Evolutionary conservation across 2,888 invertebrate species (phyloP).

Genomic region (Mimas tiliae): DNA sequence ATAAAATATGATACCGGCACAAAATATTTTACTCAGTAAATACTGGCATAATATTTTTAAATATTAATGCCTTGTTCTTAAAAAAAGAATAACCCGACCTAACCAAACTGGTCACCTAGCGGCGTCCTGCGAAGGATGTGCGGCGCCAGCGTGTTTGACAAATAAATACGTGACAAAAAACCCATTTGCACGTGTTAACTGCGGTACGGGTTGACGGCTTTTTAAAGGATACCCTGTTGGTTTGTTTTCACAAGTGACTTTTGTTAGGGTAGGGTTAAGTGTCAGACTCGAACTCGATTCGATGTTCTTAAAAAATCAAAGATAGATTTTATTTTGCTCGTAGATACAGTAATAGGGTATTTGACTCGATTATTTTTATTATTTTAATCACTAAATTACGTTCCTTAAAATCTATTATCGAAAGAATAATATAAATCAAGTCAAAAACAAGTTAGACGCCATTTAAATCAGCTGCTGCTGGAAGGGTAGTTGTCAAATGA

Average conservation of each 20-base stretch:
- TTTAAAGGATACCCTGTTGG: conserved; percentile 22
- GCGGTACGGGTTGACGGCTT: conserved; percentile 15
- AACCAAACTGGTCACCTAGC: conserved; percentile 12
- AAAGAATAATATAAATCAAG: too few relatives aligned
- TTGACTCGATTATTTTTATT: too few relatives aligned
- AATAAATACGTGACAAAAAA: conserved; percentile 32
- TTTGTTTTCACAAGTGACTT: conserved; percentile 26
- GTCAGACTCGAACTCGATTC: not conserved
- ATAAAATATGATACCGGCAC: not conserved
- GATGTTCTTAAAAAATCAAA: not conserved
- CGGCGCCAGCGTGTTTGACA: conserved; percentile 30
- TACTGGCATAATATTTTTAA: not conserved
- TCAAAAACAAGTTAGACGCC: too few relatives aligned
- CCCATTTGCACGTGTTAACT: conserved; percentile 34
- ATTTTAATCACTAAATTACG: too few relatives aligned
- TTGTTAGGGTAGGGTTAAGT: conserved; percentile 12
- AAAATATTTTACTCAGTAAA: not conserved
- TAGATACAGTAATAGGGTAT: not conserved
- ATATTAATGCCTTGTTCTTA: not conserved
- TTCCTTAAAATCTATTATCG: too few relatives aligned
- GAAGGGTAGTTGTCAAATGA: too few relatives aligned
- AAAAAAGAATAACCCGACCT: conserved; percentile 1
- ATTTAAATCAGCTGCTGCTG: too few relatives aligned
- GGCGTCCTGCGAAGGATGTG: conserved; percentile 27
- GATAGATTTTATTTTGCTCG: not conserved